Percentiles rank a stretch among this genome's conserved stretches.
phyloP scores from a whole-genome alignment of 2,113 vertebrate genomes.

The Thymallus thymallus region DNA sequence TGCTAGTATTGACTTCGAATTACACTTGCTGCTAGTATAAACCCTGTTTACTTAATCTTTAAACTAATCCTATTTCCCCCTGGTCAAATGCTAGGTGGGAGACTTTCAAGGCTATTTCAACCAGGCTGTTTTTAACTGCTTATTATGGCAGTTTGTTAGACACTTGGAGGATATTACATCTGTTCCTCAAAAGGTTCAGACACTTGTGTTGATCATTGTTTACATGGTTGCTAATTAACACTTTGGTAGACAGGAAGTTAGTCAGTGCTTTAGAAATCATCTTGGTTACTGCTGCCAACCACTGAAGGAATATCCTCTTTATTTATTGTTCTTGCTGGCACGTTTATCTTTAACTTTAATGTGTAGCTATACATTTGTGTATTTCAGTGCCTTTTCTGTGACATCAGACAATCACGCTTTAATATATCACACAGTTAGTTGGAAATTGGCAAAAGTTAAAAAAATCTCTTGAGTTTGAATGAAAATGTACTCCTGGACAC shows the following conservation, averaged over 20 bases:
- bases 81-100: neutral
- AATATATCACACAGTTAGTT: neutral
- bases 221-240: slow-evolving; percentile 30
- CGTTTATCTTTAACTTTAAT: neutral
- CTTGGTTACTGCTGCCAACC: neutral
- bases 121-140: neutral
- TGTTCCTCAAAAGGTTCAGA: neutral
- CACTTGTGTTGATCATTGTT: slow-evolving; percentile 13
- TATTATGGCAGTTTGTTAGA: neutral
- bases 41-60: neutral
- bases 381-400: too few species aligned
- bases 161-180: neutral
- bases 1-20: neutral
- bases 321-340: neutral
- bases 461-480: too few species aligned
- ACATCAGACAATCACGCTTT: neutral
- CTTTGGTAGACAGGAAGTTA: slow-evolving; percentile 28
- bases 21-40: neutral
- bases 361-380: too few species aligned
- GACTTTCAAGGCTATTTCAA: neutral
- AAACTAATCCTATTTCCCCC: slow-evolving; percentile 19
- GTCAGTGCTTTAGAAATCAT: neutral
- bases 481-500: too few species aligned
- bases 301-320: neutral
- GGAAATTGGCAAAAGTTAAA: neutral